Evolutionary conservation across 1,140 invertebrate species (phyloP).

Genomic region (Drosophila miranda): DNA sequence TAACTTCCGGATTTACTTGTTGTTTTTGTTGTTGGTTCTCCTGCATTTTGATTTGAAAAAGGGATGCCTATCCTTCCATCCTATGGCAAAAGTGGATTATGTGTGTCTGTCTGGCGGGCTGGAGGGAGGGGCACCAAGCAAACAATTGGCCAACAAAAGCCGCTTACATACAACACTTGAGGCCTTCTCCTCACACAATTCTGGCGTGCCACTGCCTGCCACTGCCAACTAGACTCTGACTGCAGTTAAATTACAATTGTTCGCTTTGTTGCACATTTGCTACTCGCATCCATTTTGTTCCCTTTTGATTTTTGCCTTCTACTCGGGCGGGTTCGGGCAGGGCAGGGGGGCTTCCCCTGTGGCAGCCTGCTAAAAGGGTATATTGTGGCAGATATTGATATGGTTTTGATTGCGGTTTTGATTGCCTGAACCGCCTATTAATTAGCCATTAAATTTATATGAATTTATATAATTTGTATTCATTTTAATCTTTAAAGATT

Average conservation of each 20-base stretch:
- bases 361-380: too few relatives aligned
- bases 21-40: constrained; percentile 38
- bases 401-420: too few relatives aligned
- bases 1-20: constrained; percentile 60
- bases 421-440: too few relatives aligned
- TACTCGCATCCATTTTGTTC: constrained; percentile 30
- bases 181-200: constrained; percentile 55
- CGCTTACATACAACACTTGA: constrained; percentile 80
- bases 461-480: too few relatives aligned
- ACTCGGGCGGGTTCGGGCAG: not conserved
- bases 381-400: too few relatives aligned
- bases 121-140: constrained; percentile 23
- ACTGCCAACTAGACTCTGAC: constrained; percentile 75
- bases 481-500: too few relatives aligned
- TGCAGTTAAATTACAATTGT: constrained; percentile 81
- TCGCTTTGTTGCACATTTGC: constrained; percentile 75
- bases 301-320: constrained; percentile 21
- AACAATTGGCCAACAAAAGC: constrained; percentile 79
- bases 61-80: constrained; percentile 18
- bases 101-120: constrained; percentile 24
- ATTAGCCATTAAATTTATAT: too few relatives aligned
- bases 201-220: constrained; percentile 29
- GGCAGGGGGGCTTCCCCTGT: too few relatives aligned
- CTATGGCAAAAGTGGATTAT: constrained; percentile 67
- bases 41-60: constrained; percentile 14